These are phyloP conservation scores for Upupa epops DNA, from an alignment of 2,113 vertebrate species.

Conservation along the genomic window DNA sequence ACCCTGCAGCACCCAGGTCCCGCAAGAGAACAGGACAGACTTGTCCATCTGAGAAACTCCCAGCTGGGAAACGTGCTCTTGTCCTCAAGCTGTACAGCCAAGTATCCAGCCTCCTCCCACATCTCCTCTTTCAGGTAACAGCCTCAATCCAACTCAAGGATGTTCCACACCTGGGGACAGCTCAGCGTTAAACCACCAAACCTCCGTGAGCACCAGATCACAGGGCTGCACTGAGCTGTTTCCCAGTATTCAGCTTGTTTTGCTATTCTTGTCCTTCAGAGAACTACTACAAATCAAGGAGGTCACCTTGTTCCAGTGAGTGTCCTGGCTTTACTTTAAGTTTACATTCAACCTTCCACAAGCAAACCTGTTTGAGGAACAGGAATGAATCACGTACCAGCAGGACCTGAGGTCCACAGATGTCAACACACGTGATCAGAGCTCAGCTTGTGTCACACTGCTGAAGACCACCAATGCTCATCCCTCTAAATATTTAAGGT, in stretches of 20 bases:
- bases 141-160: background rate
- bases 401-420: background rate
- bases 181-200: background rate
- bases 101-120: background rate
- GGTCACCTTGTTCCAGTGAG: background rate
- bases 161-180: background rate
- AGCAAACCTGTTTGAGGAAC: background rate
- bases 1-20: background rate
- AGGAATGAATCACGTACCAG: background rate
- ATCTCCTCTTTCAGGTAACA: background rate
- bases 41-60: background rate
- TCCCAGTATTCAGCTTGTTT: background rate
- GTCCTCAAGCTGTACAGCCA: background rate
- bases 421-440: background rate
- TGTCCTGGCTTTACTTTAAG: background rate
- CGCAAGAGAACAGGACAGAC: background rate
- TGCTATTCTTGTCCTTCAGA: background rate
- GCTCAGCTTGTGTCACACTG: background rate
- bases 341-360: background rate
- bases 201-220: background rate
- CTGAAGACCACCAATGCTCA: background rate
- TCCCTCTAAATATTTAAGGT: background rate
- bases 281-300: background rate
- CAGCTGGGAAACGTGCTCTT: background rate
- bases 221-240: background rate